Conservation (phyloP, 2,888 invertebrate species). For the Dasypogon diadema region DNA sequence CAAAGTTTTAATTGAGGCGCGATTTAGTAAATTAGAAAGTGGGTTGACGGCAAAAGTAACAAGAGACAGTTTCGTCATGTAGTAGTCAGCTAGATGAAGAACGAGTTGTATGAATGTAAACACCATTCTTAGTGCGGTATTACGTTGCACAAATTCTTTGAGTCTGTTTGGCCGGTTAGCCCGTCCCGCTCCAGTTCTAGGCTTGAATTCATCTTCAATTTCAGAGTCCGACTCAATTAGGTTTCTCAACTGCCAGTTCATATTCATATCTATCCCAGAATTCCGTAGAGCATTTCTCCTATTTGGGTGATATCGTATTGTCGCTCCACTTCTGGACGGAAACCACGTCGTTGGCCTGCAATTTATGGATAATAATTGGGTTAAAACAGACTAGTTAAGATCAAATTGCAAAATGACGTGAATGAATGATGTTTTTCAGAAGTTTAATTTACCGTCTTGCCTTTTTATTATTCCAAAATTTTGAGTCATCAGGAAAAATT, state of each 20-base stretch:
- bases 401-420: not conserved
- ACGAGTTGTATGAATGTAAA: not conserved
- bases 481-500: not conserved
- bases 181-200: not conserved
- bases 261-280: not conserved
- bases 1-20: not conserved
- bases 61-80: not conserved
- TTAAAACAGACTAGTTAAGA: slow-evolving; percentile 16
- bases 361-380: slow-evolving; percentile 10
- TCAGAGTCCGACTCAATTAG: slow-evolving; percentile 13
- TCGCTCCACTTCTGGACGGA: not conserved
- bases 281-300: not conserved
- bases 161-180: not conserved
- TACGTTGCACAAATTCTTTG: not conserved
- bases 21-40: not conserved
- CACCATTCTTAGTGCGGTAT: not conserved
- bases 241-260: not conserved
- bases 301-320: not conserved
- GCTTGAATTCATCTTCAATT: not conserved
- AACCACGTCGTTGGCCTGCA: not conserved
- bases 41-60: not conserved
- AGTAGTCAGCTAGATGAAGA: not conserved
- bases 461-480: not conserved
- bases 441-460: not conserved
- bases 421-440: not conserved